Conservation (phyloP, 2,797 vertebrate species). For the Pseudochirops cupreus region DNA sequence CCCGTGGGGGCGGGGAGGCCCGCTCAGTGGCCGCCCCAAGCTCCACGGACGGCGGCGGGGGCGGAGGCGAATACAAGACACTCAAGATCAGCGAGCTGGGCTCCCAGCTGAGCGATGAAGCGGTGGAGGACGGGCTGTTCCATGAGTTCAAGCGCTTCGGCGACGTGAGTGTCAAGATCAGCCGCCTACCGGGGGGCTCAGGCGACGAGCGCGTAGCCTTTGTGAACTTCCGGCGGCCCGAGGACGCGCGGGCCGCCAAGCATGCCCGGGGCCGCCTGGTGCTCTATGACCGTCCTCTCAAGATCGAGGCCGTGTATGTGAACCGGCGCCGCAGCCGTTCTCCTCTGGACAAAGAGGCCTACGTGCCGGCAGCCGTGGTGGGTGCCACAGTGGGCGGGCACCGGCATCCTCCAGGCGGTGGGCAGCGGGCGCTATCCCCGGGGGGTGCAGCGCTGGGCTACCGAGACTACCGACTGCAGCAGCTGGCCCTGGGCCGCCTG, state of each 20-base stretch:
- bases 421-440: constrained; percentile 93
- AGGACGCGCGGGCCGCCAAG: constrained; percentile 96
- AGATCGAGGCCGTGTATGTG: constrained; percentile 96
- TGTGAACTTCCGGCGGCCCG: constrained; percentile 96
- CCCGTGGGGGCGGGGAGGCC: constrained; percentile 87
- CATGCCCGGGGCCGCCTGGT: constrained; percentile 95
- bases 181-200: constrained; percentile 88
- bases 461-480: constrained; percentile 96
- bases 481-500: constrained; percentile 94
- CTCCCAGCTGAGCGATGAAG: constrained; percentile 96
- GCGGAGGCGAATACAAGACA: constrained; percentile 94
- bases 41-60: constrained; percentile 76
- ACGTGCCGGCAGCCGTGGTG: constrained; percentile 80
- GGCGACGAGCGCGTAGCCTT: constrained; percentile 96
- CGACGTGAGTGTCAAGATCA: constrained; percentile 98
- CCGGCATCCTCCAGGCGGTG: constrained; percentile 81
- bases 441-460: constrained; percentile 92
- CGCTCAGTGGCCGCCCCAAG: constrained; percentile 86
- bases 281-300: constrained; percentile 96
- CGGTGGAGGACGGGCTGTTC: constrained; percentile 98
- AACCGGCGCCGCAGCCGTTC: constrained; percentile 94
- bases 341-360: constrained; percentile 93
- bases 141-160: constrained; percentile 99
- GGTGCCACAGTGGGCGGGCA: constrained; percentile 88
- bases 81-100: constrained; percentile 98